A percentile compares a stretch with the other conserved stretches of the same genome.
These are phyloP conservation scores for Semotilus atromaculatus DNA, from an alignment of 2,797 vertebrate genomes.

Conservation along the genomic window DNA sequence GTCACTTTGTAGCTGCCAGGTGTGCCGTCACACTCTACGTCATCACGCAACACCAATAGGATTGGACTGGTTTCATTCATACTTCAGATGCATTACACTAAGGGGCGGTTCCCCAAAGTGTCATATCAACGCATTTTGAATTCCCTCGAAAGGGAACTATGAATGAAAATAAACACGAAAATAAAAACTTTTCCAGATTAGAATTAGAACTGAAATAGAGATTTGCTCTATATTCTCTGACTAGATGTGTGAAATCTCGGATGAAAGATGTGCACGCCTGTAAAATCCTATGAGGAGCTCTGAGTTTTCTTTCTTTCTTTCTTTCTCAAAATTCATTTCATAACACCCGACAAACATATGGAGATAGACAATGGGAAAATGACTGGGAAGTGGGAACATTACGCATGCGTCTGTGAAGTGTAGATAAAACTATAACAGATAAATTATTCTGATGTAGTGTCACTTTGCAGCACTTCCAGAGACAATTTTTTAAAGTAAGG, in stretches of 20 bases:
- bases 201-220: neutral
- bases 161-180: neutral
- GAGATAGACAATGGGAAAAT: slow-evolving; percentile 24
- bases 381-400: neutral
- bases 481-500: neutral
- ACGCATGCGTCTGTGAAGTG: neutral
- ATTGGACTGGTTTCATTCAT: too few species aligned
- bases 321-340: too few species aligned
- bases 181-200: neutral
- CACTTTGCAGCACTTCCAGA: neutral
- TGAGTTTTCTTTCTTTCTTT: too few species aligned
- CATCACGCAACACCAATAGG: too few species aligned
- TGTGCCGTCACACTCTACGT: too few species aligned
- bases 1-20: too few species aligned
- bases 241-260: slow-evolving; percentile 35
- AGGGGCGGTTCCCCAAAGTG: too few species aligned
- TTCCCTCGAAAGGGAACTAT: neutral
- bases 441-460: neutral
- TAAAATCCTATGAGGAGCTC: slow-evolving; percentile 37
- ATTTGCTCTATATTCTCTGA: slow-evolving; percentile 29
- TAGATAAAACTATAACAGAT: neutral
- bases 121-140: too few species aligned
- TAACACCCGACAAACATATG: slow-evolving; percentile 39
- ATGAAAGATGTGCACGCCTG: slow-evolving; percentile 33
- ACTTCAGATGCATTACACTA: too few species aligned